phyloP scores from a whole-genome alignment of 1,140 invertebrate species.

The Hyles euphorbiae region DNA sequence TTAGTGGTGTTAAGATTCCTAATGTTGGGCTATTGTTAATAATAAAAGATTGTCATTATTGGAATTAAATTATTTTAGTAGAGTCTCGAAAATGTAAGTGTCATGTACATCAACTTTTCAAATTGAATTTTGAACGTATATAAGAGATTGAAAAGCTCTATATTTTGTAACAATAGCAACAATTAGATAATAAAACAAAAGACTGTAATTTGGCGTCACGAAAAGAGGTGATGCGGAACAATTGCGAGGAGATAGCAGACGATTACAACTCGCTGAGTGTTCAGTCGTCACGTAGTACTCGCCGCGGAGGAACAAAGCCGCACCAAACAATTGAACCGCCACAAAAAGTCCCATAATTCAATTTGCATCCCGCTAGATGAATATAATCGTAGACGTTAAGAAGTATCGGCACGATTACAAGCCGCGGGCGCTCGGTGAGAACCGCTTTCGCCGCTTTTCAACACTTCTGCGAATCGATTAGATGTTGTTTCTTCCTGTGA shows the following conservation, averaged over 20 bases:
- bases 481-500: constrained; percentile 40
- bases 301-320: constrained; percentile 66
- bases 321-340: constrained; percentile 60
- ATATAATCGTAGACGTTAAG: constrained; percentile 46
- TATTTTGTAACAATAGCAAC: constrained; percentile 55
- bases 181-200: constrained; percentile 69
- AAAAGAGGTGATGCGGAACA: constrained; percentile 48
- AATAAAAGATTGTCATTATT: too few species aligned
- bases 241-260: constrained; percentile 47
- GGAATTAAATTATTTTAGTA: too few species aligned
- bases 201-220: constrained; percentile 62
- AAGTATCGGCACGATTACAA: constrained; percentile 41
- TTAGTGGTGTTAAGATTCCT: too few species aligned
- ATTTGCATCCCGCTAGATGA: constrained; percentile 71
- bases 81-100: too few species aligned
- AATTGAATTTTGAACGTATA: too few species aligned
- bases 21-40: too few species aligned
- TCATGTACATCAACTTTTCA: too few species aligned
- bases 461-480: constrained; percentile 70
- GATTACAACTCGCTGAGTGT: constrained; percentile 60
- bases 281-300: constrained; percentile 66
- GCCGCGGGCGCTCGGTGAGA: constrained; percentile 54
- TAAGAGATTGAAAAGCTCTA: constrained; percentile 2
- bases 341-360: constrained; percentile 73
- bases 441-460: constrained; percentile 68